phyloP scores from a whole-genome alignment of 2,113 vertebrate species.

The Zosterops japonicus region DNA sequence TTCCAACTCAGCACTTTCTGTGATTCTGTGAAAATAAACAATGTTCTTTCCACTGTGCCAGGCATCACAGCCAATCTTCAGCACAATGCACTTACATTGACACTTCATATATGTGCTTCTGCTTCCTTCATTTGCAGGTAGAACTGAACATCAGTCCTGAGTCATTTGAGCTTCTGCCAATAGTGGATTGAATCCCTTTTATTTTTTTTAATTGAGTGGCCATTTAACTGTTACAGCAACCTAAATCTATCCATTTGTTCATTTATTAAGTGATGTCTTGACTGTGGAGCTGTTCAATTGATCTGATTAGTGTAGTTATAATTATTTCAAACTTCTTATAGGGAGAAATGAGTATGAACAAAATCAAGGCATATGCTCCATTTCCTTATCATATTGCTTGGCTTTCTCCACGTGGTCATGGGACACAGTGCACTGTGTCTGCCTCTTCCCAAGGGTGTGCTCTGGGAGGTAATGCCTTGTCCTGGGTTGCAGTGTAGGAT shows the following conservation, averaged over 20 bases:
- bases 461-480: background rate
- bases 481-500: too few relatives aligned
- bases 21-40: background rate
- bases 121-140: background rate
- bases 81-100: background rate
- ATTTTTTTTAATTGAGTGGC: background rate
- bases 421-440: background rate
- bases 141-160: background rate
- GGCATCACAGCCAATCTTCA: background rate
- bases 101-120: background rate
- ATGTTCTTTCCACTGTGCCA: background rate
- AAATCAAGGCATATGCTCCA: background rate
- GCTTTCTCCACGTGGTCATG: rapidly evolving
- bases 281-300: background rate
- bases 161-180: background rate
- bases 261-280: background rate
- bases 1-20: background rate
- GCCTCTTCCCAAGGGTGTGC: background rate
- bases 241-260: background rate
- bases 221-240: background rate
- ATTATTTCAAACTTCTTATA: background rate
- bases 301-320: background rate
- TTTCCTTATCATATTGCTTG: background rate
- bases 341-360: background rate
- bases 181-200: background rate